Base-by-base conservation (phyloP, 1,140 invertebrate genomes). In the Apocrypta bakeri region DNA sequence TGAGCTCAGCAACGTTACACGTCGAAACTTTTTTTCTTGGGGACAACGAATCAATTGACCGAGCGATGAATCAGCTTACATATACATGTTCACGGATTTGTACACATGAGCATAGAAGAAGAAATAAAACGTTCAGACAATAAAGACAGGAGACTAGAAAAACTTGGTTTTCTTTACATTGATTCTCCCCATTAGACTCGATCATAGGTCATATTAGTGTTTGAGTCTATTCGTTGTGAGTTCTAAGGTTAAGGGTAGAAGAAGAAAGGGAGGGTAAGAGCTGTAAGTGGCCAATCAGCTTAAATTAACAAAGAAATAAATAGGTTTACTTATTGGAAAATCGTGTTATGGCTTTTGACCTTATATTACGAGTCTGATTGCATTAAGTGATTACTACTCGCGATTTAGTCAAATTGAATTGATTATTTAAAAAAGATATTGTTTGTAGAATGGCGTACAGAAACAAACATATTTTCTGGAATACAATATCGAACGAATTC, bases 1-100 rank as follows among this genome's bases (percentile, higher is more conserved):
- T 66, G 21, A 66, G 27, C 33, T 42, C 63, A 76, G 56, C n/a
- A 76, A 29, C 29, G 42, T 31, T 74, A 56, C 21, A 74, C n/a
- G n/a, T 73, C 33, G 31, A 72, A 6, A 8, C 69, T 48, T 17
- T 17, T 56, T 17, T 14, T 21, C 17, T 4, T 14, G 25, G 73
- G 14, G 25, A 56, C 31, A 75, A 61, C 21, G 56, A 76, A 37
- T 76, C 74, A 64, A 64, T 76, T 29, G n/a, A 11, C 12, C 31
- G 24, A 31, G 27, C 42, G 27, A 48, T 31, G 14, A 75, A 74
- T 74, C 64, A 66, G 64, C 24, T 8, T 7, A 12, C 64, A 8
- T 9, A 29, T n/a, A n/a, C n/a, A n/a, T n/a, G n/a, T n/a, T n/a
- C n/a, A n/a, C n/a, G n/a, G n/a, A n/a, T n/a, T n/a, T n/a, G 33